Conservation (phyloP, 2,113 vertebrate species). For the Coryphaenoides rupestris region DNA sequence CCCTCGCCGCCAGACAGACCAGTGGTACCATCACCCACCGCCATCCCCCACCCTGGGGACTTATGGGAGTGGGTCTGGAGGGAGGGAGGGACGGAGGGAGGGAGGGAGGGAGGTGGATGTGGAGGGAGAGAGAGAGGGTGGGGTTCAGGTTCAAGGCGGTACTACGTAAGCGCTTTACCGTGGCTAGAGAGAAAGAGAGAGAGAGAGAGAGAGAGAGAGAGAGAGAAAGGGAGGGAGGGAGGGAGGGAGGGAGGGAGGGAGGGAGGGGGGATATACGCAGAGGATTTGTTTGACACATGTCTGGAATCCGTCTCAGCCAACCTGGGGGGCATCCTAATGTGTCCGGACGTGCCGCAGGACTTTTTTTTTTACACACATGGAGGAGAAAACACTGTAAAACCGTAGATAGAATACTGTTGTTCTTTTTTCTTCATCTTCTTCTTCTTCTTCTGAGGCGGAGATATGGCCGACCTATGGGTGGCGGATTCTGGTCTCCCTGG, state of each 20-base stretch:
- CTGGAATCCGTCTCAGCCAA: constrained; percentile 53
- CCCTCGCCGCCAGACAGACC: constrained; percentile 61
- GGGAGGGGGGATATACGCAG: constrained; percentile 50
- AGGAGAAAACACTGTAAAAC: neutral
- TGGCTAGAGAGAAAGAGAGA: too few species aligned
- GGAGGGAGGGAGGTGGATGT: constrained; percentile 46
- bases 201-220: too few species aligned
- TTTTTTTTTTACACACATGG: neutral
- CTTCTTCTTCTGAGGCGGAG: constrained; percentile 61
- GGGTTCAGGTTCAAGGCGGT: constrained; percentile 64
- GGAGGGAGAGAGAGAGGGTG: constrained; percentile 16
- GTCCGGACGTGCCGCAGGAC: neutral
- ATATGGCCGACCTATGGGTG: constrained; percentile 45
- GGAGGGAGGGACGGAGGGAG: constrained; percentile 45
- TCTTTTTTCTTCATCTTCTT: constrained; percentile 34
- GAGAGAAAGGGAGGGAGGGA: too few species aligned
- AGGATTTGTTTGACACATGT: constrained; percentile 55
- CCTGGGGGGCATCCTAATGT: constrained; percentile 25
- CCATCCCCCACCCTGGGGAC: constrained; percentile 65
- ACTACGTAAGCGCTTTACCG: constrained; percentile 67
- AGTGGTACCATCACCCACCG: constrained; percentile 42
- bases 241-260: too few species aligned
- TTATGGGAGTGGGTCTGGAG: constrained; percentile 56
- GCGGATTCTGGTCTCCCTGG: constrained; percentile 43
- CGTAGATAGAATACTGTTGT: neutral